phyloP scores from a whole-genome alignment of 2,113 vertebrate genomes.

The Vidua macroura region DNA sequence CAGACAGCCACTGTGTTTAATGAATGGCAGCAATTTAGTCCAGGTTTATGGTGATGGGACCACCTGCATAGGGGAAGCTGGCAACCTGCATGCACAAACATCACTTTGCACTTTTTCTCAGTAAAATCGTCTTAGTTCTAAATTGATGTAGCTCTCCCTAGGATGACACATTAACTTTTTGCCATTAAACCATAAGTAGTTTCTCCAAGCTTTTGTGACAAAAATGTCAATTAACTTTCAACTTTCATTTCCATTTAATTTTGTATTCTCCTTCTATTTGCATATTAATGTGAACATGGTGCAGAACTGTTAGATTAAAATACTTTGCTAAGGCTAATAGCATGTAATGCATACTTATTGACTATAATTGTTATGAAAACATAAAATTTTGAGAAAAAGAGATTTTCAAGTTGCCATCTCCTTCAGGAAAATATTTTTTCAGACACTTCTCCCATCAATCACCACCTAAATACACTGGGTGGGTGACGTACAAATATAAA shows the following conservation, averaged over 20 bases:
- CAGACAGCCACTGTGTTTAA: slow-evolving; percentile 81
- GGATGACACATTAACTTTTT: slow-evolving; percentile 73
- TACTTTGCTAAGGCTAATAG: slow-evolving; percentile 59
- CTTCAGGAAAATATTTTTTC: background rate
- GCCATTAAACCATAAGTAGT: slow-evolving; percentile 71
- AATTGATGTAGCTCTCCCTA: slow-evolving; percentile 69
- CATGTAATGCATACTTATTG: slow-evolving; percentile 64
- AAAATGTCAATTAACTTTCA: slow-evolving; percentile 78
- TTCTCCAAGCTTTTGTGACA: slow-evolving; percentile 71
- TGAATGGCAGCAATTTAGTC: slow-evolving; percentile 95
- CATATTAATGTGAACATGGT: slow-evolving; percentile 74
- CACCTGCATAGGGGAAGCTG: slow-evolving; percentile 85
- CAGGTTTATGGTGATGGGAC: slow-evolving; percentile 87
- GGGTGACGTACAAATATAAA: background rate
- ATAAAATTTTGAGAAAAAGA: slow-evolving; percentile 19
- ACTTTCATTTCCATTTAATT: slow-evolving; percentile 76
- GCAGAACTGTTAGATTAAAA: slow-evolving; percentile 70
- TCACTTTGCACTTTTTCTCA: slow-evolving; percentile 51
- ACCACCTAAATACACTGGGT: background rate
- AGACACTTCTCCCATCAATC: background rate
- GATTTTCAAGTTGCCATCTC: background rate
- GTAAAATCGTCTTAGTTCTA: slow-evolving; percentile 55
- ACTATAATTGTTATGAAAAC: slow-evolving; percentile 41
- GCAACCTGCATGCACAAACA: slow-evolving; percentile 62
- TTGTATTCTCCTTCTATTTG: slow-evolving; percentile 68